Evolutionary conservation across 2,113 vertebrate genomes (phyloP), one percentile per base, ranked within the genome.

Genomic region (Epinephelus fuscoguttatus): DNA sequence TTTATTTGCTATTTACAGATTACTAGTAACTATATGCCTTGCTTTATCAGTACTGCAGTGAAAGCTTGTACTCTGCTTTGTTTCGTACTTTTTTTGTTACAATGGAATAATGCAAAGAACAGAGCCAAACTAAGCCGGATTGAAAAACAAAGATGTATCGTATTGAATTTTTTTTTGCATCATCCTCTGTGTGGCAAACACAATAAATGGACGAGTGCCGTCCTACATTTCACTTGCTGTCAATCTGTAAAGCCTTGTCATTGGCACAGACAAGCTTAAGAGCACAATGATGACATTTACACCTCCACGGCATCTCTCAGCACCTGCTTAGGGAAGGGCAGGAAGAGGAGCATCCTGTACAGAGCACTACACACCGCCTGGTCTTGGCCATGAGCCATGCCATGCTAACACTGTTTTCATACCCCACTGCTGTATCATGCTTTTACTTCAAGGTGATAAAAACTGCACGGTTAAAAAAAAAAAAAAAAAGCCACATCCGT

Each of bases 251-350:
- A 81, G 67, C 78, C 75, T 72, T 63, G 55, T 62, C 63, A 81
- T 89, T 78, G 77, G 6, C 61, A 63, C 60, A 80, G 45, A 67
- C 14, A 30, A 56, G 78, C 56, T 84, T 77, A 27, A 62, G 49
- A 71, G 75, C 33, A 87, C 88, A 88, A 85, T 89, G 86, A 89
- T 79, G 72, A 89, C 82, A 86, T 88, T 90, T 66, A 82, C 80
- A 82, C 80, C 47, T 75, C 80, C 81, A 75, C 71, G 70, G 30
- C 61, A 49, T 93, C 91, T 80, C 74, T 92, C 91, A 90, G 82
- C 90, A 91, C 80, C 87, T 91, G 78, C 42, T 61, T 70, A 80
- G 73, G 76, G 80, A 78, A 84, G 52, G 62, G 82, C 80, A 86
- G 87, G 93, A 91, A 86, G 70, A 57, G 25, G n/a, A 66, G 69